Percentiles rank a stretch among this genome's conserved stretches.
phyloP scores from a whole-genome alignment of 2,797 vertebrate species.

The Ctenochaetus hawaiiensis region DNA sequence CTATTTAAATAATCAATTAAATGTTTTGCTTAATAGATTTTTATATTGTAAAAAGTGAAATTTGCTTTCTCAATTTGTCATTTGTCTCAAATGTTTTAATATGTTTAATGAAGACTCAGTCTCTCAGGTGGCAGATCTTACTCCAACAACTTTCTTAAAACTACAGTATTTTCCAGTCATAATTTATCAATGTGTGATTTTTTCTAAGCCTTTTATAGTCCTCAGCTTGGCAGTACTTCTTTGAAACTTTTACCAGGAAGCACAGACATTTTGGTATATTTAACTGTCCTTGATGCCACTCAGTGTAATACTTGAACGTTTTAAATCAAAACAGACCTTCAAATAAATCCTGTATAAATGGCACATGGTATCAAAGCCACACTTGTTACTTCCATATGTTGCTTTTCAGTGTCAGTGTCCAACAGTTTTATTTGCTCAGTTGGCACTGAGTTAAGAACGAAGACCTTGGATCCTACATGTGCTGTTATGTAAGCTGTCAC shows the following conservation, averaged over 20 bases:
- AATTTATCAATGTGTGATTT: too few relatives aligned
- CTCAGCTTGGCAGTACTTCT: too few relatives aligned
- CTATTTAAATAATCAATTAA: too few relatives aligned
- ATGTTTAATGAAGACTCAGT: too few relatives aligned
- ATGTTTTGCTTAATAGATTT: too few relatives aligned
- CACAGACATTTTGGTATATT: not conserved
- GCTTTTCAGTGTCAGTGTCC: slow-evolving; percentile 5
- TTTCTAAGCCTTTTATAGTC: too few relatives aligned
- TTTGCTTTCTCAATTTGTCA: too few relatives aligned
- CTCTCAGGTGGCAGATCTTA: too few relatives aligned
- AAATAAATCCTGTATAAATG: not conserved
- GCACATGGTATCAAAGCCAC: not conserved
- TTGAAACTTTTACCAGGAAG: not conserved
- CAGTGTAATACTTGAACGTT: not conserved
- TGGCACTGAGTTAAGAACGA: slow-evolving; percentile 15
- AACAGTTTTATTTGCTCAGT: slow-evolving; percentile 12
- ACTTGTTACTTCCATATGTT: slow-evolving; percentile 23
- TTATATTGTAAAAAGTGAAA: too few relatives aligned
- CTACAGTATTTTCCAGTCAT: too few relatives aligned
- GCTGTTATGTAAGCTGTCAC: slow-evolving; percentile 51
- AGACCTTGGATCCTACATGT: not conserved
- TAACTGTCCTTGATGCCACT: not conserved
- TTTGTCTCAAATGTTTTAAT: too few relatives aligned
- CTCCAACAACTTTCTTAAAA: too few relatives aligned
- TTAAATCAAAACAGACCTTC: not conserved